Conservation (phyloP, 2,888 invertebrate genomes). For the Drosophila maculinotata region DNA sequence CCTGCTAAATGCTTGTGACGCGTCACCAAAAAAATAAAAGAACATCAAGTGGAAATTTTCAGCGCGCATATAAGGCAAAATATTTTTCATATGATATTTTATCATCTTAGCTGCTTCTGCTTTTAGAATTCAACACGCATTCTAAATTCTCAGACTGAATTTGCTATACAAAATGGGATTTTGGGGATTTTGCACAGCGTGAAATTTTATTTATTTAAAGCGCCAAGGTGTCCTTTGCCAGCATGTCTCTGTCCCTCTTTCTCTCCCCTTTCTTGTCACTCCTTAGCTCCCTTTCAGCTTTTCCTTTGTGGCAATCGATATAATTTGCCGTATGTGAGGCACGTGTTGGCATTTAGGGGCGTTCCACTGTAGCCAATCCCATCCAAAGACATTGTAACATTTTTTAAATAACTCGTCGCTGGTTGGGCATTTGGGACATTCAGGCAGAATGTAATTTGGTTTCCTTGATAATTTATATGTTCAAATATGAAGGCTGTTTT, state of each 20-base stretch:
- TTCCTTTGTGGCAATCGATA: slow-evolving; percentile 50
- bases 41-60: slow-evolving; percentile 48
- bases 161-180: slow-evolving; percentile 44
- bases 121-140: slow-evolving; percentile 54
- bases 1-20: slow-evolving; percentile 58
- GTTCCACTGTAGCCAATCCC: slow-evolving; percentile 17
- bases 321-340: slow-evolving; percentile 50
- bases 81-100: slow-evolving; percentile 63
- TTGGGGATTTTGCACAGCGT: slow-evolving; percentile 23
- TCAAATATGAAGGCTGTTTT: not conserved
- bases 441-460: no score
- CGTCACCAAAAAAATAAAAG: slow-evolving; percentile 28
- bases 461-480: slow-evolving; percentile 12
- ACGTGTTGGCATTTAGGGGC: slow-evolving; percentile 54
- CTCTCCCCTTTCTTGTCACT: no score
- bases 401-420: slow-evolving; percentile 40
- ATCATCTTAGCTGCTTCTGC: slow-evolving; percentile 42
- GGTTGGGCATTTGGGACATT: slow-evolving; percentile 12
- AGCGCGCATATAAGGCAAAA: slow-evolving; percentile 53
- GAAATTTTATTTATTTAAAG: slow-evolving; percentile 64
- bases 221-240: slow-evolving; percentile 40
- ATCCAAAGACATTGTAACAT: slow-evolving; percentile 27
- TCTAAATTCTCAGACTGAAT: slow-evolving; percentile 24
- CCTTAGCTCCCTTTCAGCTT: slow-evolving; percentile 1
- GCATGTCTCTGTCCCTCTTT: not conserved